phyloP scores from a whole-genome alignment of 1,140 invertebrate species.

The Drosophila takahashii region DNA sequence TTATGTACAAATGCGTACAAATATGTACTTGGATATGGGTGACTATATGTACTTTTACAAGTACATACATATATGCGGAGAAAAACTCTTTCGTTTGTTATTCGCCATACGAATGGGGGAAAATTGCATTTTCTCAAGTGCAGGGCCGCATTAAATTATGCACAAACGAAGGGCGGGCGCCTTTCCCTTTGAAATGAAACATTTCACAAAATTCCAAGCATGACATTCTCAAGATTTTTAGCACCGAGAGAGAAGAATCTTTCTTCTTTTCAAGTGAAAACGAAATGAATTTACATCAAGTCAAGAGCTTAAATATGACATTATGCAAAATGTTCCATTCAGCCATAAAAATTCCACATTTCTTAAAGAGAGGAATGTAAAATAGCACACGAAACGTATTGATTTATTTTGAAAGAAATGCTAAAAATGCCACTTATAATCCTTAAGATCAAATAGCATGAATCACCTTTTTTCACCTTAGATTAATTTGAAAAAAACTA shows the following conservation, averaged over 20 bases:
- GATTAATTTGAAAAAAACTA: slow-evolving; percentile 9
- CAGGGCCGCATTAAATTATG: slow-evolving; percentile 60
- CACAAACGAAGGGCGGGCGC: slow-evolving; percentile 29
- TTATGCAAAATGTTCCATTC: slow-evolving; percentile 8
- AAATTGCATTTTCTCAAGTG: slow-evolving; percentile 60
- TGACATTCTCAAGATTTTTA: slow-evolving; percentile 48
- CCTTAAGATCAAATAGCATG: slow-evolving; percentile 15
- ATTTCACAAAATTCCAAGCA: slow-evolving; percentile 34
- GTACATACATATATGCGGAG: not conserved
- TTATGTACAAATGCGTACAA: slow-evolving; percentile 32
- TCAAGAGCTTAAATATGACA: slow-evolving; percentile 22
- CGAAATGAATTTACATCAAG: slow-evolving; percentile 21
- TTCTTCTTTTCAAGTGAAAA: slow-evolving; percentile 18
- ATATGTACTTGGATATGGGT: slow-evolving; percentile 36
- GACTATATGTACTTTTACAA: slow-evolving; percentile 1
- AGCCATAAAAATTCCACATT: not conserved
- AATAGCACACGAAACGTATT: not conserved
- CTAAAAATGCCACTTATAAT: not conserved
- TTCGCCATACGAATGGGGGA: slow-evolving; percentile 47
- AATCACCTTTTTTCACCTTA: slow-evolving; percentile 9
- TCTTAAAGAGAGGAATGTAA: no score
- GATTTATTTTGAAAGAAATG: not conserved
- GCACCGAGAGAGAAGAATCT: slow-evolving; percentile 19
- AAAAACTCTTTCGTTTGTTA: slow-evolving; percentile 42
- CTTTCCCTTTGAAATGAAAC: slow-evolving; percentile 45